A percentile compares a stretch with the other conserved stretches of the same genome.
These are phyloP conservation scores for Thunnus maccoyii DNA, from an alignment of 2,113 vertebrate genomes.

Conservation along the genomic window DNA sequence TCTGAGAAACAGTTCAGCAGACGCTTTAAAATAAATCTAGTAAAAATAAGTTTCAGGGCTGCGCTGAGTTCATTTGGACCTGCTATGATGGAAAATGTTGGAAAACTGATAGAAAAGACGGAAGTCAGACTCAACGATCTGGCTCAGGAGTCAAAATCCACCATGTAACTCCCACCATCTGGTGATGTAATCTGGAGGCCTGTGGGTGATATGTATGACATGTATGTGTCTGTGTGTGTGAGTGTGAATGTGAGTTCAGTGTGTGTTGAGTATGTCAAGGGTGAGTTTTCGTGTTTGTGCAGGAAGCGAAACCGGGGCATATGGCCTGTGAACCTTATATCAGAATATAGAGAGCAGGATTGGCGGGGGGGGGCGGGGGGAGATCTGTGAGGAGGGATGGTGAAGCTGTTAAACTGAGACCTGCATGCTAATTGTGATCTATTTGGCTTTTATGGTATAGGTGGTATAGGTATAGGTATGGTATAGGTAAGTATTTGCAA, in stretches of 20 bases:
- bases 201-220: constrained; percentile 57
- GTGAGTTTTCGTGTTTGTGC: constrained; percentile 53
- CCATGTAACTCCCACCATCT: constrained; percentile 74
- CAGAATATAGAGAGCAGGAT: constrained; percentile 20
- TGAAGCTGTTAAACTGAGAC: constrained; percentile 19
- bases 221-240: constrained; percentile 7
- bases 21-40: neutral
- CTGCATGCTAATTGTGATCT: no score
- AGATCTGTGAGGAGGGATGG: constrained; percentile 9
- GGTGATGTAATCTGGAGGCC: constrained; percentile 64
- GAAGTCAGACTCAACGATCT: constrained; percentile 27
- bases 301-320: constrained; percentile 58
- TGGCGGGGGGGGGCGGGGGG: neutral
- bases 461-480: no score
- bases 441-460: neutral
- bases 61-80: neutral
- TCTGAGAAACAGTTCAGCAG: neutral
- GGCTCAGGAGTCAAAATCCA: constrained; percentile 30
- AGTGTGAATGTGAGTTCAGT: constrained; percentile 3
- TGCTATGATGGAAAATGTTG: neutral
- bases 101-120: neutral
- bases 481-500: no score
- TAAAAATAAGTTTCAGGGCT: neutral
- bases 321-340: constrained; percentile 72
- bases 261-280: constrained; percentile 37